Base-by-base conservation (phyloP, 2,113 vertebrate genomes). In the Petrocephalus microphthalmus region DNA sequence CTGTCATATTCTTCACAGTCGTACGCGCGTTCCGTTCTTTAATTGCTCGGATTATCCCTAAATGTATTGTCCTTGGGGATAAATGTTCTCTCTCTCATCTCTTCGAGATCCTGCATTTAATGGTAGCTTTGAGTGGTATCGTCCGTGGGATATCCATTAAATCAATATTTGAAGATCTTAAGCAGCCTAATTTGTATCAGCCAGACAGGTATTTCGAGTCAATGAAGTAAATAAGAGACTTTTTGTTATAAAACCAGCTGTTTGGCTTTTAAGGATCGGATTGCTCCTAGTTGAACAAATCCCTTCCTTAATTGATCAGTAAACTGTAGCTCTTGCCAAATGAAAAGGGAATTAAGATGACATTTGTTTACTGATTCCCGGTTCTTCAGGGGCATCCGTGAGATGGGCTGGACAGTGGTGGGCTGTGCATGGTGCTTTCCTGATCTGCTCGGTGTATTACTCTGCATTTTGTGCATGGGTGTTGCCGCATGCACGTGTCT, bases 151-250 rank as follows among this genome's bases (percentile, higher is more conserved):
- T 89, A 87, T 92, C 92, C 89, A 91, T 92, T 91, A 94, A 94
- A 93, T 95, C 94, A 93, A 93, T 94, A 94, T 91, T 64, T 87
- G 85, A 90, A 90, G 89, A 89, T 92, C 90, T 90, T 90, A 91
- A 92, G 89, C 51, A 84, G 87, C 91, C 92, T 91, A 93, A 91
- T 90, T 90, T 91, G 86, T 88, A 90, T 90, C 71, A 89, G 91
- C 91, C 93, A 93, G 92, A 91, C 91, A 91, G 91, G 90, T 93
- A 93, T 93, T 95, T 95, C 83, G 92, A 94, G 94, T 94, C 93
- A 93, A 88, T 87, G 90, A 88, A 93, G 93, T 95, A 94, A 95
- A 95, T 95, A 95, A 94, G 93, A 92, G 93, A 92, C 90, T 91
- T 91, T 93, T 94, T 93, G 91, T 91, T 78, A 92, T 87, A 90